Evolutionary conservation across 2,797 vertebrate species (phyloP).

Genomic region (Phoebastria nigripes): DNA sequence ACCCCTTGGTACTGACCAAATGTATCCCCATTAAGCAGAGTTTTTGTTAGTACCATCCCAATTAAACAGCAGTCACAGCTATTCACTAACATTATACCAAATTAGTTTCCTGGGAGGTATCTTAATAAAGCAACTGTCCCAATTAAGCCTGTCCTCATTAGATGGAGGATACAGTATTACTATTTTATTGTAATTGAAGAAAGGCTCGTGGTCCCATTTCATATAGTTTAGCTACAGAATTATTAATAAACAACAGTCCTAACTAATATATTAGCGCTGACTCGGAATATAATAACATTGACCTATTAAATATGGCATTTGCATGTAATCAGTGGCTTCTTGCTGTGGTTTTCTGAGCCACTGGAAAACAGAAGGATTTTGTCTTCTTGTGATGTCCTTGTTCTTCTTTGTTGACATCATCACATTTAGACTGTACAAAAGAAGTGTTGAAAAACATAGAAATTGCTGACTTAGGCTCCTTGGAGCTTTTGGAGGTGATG

Average conservation of each 20-base stretch:
- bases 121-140: conserved; percentile 73
- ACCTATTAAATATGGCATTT: conserved; percentile 57
- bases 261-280: conserved; percentile 65
- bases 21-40: conserved; percentile 54
- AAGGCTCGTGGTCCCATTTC: conserved; percentile 41
- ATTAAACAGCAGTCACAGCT: conserved; percentile 70
- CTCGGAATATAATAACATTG: conserved; percentile 52
- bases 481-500: conserved; percentile 60
- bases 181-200: conserved; percentile 54
- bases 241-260: conserved; percentile 16
- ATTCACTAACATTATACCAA: conserved; percentile 70
- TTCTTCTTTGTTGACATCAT: conserved; percentile 57
- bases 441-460: conserved; percentile 17
- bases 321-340: conserved; percentile 29
- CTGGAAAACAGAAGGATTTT: conserved; percentile 39
- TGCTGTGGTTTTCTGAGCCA: conserved; percentile 3
- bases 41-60: conserved; percentile 66
- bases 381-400: conserved; percentile 59
- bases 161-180: conserved; percentile 70
- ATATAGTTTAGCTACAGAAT: conserved; percentile 22
- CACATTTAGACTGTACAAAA: conserved; percentile 30
- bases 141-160: conserved; percentile 74
- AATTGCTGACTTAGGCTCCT: conserved; percentile 60
- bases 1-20: conserved; percentile 58
- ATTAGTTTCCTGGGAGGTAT: conserved; percentile 74